Conservation (phyloP, 2,888 invertebrate genomes). For the Cheilosia vernalis region DNA sequence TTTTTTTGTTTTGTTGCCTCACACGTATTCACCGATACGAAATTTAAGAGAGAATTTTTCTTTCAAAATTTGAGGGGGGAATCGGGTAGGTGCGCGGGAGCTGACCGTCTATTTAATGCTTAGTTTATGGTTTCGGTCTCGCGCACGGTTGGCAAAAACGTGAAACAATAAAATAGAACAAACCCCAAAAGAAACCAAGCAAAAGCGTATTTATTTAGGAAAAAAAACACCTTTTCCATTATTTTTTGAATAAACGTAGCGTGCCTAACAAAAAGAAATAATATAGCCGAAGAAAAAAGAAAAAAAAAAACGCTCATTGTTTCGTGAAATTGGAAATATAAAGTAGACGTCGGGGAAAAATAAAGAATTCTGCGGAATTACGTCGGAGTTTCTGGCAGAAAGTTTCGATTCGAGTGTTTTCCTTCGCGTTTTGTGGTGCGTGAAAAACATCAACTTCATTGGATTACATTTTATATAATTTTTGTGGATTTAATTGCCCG, state of each 20-base stretch:
- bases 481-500: slow-evolving; percentile 40
- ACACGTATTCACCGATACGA: no score
- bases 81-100: no score
- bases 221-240: slow-evolving; percentile 9
- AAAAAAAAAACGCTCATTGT: slow-evolving; percentile 19
- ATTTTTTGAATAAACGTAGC: neutral
- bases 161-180: slow-evolving; percentile 25
- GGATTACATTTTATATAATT: slow-evolving; percentile 72
- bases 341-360: slow-evolving; percentile 20
- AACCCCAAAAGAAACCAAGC: neutral
- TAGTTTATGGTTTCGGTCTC: slow-evolving; percentile 39
- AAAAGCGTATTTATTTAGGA: neutral
- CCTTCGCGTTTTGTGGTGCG: slow-evolving; percentile 29
- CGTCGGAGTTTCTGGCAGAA: slow-evolving; percentile 38
- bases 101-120: no score
- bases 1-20: no score
- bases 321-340: slow-evolving; percentile 6
- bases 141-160: slow-evolving; percentile 47
- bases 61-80: no score
- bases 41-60: no score
- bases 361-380: slow-evolving; percentile 30
- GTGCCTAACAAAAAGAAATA: neutral
- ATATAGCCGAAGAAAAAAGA: slow-evolving; percentile 7
- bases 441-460: slow-evolving; percentile 39
- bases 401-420: slow-evolving; percentile 24